phyloP scores from a whole-genome alignment of 1,140 invertebrate genomes.

The Drosophila kepulauana region DNA sequence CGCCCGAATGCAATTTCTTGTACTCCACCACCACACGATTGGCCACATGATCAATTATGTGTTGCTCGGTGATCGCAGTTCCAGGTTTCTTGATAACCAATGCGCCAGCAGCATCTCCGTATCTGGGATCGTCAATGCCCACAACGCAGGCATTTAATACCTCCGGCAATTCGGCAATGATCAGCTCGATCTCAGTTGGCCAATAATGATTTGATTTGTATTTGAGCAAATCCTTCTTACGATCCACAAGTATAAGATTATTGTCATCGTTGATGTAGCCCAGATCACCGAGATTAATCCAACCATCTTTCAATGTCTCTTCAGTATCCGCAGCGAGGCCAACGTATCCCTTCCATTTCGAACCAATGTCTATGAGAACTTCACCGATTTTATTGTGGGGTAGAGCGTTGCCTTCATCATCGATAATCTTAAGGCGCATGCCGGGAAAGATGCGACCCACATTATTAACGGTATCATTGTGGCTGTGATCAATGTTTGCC shows the following conservation, averaged over 20 bases:
- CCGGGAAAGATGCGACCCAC: constrained; percentile 55
- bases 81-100: constrained; percentile 57
- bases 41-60: constrained; percentile 67
- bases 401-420: constrained; percentile 61
- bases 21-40: constrained; percentile 56
- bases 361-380: constrained; percentile 53
- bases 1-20: constrained; percentile 84
- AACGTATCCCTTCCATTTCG: constrained; percentile 68
- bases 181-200: constrained; percentile 69
- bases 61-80: constrained; percentile 46
- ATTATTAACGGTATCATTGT: constrained; percentile 28
- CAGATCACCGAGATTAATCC: constrained; percentile 89
- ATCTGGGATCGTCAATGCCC: no score
- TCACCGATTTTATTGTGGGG: constrained; percentile 56
- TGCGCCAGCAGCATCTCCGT: constrained; percentile 39
- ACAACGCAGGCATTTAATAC: no score
- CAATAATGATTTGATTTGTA: constrained; percentile 78
- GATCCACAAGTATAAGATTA: constrained; percentile 84
- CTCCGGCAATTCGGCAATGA: constrained; percentile 42
- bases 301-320: constrained; percentile 80
- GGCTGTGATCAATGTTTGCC: constrained; percentile 32
- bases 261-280: constrained; percentile 87
- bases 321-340: constrained; percentile 52
- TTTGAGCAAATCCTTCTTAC: constrained; percentile 82
- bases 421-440: constrained; percentile 76